phyloP scores from a whole-genome alignment of 2,888 invertebrate genomes.

The Marasmarcha lunaedactyla region DNA sequence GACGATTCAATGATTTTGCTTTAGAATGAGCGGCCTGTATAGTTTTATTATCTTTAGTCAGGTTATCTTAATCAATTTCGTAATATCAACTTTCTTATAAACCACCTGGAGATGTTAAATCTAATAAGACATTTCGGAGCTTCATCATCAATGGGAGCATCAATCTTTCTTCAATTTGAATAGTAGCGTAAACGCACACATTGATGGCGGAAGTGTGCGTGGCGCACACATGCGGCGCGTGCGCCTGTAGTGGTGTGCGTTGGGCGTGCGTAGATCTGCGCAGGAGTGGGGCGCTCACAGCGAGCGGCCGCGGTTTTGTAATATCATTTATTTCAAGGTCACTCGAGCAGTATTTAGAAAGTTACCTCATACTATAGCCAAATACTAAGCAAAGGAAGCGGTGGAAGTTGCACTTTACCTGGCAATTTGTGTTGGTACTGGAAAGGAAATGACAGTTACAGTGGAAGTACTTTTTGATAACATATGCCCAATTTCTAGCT shows the following conservation, averaged over 20 bases:
- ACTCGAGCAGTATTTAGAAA: slow-evolving; percentile 68
- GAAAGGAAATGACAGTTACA: no score
- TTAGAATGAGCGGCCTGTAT: no score
- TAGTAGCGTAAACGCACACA: slow-evolving; percentile 29
- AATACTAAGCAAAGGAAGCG: neutral
- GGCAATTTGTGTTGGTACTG: no score
- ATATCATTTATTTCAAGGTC: slow-evolving; percentile 69
- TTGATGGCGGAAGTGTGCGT: slow-evolving; percentile 20
- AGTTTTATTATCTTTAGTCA: no score
- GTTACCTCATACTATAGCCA: slow-evolving; percentile 41
- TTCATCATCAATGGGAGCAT: slow-evolving; percentile 52
- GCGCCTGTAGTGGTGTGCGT: slow-evolving; percentile 31
- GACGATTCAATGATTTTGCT: no score
- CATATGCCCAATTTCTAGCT: no score
- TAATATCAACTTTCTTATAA: no score
- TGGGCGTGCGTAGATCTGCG: slow-evolving; percentile 48
- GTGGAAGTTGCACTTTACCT: neutral
- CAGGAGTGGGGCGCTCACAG: slow-evolving; percentile 41
- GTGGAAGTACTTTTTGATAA: no score
- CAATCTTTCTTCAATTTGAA: slow-evolving; percentile 38
- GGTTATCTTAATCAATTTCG: no score
- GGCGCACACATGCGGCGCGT: slow-evolving; percentile 28
- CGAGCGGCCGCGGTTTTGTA: slow-evolving; percentile 66
- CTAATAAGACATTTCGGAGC: slow-evolving; percentile 45
- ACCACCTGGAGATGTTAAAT: slow-evolving; percentile 8